phyloP scores from a whole-genome alignment of 2,113 vertebrate species.

The Machaerirhynchus nigripectus region DNA sequence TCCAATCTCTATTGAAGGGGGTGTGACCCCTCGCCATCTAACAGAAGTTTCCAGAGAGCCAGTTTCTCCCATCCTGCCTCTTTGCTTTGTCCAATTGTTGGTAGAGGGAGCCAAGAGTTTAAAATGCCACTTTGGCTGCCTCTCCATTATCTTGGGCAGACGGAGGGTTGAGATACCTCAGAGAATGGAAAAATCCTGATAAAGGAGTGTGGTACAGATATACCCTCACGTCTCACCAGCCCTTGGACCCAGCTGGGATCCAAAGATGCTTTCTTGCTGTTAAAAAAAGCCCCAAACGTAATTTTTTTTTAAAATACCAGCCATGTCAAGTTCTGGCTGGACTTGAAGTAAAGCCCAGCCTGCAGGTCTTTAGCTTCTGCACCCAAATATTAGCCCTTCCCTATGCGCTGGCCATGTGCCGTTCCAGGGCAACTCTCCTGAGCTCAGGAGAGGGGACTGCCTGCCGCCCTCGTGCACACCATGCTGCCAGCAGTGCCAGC shows the following conservation, averaged over 20 bases:
- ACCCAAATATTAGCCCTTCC: background rate
- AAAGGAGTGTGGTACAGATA: background rate
- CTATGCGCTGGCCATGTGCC: background rate
- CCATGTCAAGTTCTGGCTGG: background rate
- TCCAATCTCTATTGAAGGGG: slow-evolving; percentile 47
- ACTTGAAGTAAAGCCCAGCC: background rate
- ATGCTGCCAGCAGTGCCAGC: accelerated
- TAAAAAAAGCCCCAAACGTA: background rate
- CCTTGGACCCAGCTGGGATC: background rate
- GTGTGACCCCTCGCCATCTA: slow-evolving; percentile 37
- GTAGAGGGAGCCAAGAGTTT: slow-evolving; percentile 43
- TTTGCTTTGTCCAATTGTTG: slow-evolving; percentile 62
- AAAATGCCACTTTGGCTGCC: slow-evolving; percentile 42
- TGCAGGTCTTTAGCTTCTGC: background rate
- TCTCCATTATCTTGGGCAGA: slow-evolving; percentile 55
- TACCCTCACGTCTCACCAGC: background rate
- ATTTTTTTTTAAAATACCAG: background rate
- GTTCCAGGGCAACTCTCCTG: background rate
- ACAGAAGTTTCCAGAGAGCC: slow-evolving; percentile 41
- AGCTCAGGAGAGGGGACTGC: background rate
- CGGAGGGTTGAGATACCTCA: slow-evolving; percentile 16
- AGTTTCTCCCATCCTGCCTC: slow-evolving; percentile 58
- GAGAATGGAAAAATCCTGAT: background rate
- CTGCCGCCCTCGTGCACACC: accelerated
- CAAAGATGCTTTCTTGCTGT: background rate